These are phyloP conservation scores for Bombus breviceps DNA, from an alignment of 1,140 invertebrate genomes.

Conservation along the genomic window DNA sequence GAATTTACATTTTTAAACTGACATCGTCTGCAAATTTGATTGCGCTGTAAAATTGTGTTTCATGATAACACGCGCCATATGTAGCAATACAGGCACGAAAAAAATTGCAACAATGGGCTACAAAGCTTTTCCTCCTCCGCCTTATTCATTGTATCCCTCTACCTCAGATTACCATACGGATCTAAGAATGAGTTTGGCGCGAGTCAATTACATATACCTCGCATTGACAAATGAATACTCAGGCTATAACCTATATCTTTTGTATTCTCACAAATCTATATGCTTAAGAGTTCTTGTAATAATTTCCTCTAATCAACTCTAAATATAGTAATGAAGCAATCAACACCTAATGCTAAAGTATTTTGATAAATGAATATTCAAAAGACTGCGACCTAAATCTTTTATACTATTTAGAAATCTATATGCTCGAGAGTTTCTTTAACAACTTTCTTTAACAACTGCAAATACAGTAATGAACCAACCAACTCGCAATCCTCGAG, in stretches of 20 bases:
- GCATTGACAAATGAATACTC: neutral
- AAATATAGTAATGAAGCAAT: neutral
- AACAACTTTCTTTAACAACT: neutral
- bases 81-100: neutral
- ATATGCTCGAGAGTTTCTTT: neutral
- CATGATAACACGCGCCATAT: neutral
- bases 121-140: constrained; percentile 26
- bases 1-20: no score
- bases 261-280: neutral
- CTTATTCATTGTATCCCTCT: constrained; percentile 12
- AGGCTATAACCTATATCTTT: neutral
- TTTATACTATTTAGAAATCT: neutral
- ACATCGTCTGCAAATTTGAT: neutral
- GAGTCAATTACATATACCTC: constrained; percentile 6
- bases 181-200: neutral
- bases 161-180: constrained; percentile 11
- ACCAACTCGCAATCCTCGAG: neutral
- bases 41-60: neutral
- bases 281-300: neutral
- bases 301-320: neutral
- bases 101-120: constrained; percentile 24
- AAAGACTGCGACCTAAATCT: neutral
- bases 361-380: neutral
- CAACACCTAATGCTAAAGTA: neutral
- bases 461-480: neutral